Base-by-base conservation (phyloP, 2,797 vertebrate species). In the Pogonophryne albipinna region DNA sequence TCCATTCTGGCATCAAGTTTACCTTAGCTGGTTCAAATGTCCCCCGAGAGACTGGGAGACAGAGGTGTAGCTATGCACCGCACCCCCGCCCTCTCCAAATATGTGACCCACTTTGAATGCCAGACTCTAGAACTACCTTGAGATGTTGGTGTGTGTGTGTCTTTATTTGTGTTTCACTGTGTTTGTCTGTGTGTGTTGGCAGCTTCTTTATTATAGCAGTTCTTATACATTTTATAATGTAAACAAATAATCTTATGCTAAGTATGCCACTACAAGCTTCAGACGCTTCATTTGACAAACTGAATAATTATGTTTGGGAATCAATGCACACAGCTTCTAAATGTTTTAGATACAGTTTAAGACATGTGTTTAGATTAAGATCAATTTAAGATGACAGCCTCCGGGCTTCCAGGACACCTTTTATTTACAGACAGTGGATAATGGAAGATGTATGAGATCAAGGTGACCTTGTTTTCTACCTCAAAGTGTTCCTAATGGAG, bases 61-160 rank as follows among this genome's bases (percentile, higher is more conserved):
- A 10, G 65, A 74, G 44, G 56, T 66, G 50, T 19, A 75, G 55
- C 23, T 15, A 2, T 44, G 23, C 38, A n/a, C 59, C 15, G 55
- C 19, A 52, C 60, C 53, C 63, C 49, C 73, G 42, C 19, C 52
- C 58, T 47, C 73, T 8, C 2, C 79, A 23, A 13, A 41, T 56
- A 50, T 45, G 69, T 76, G 81, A 76, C 81, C 81, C 60, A 79
- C 47, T 78, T 84, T 79, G 1, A 46, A 44, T n/a, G 17, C 60
- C 69, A 69, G 23, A 50, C 45, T 74, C 51, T 53, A 70, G 41
- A 41, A 74, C 62, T 69, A 31, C 45, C 17, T 50, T 62, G 51
- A 70, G 45, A 23, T 67, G 46, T 23, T 53, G 34, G 38, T 51
- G 23, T 64, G n/a, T 64, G n/a, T 52, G 57, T 23, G 59, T 62